A percentile compares a stretch with the other conserved stretches of the same genome.
These are phyloP conservation scores for Athrips mouffetella DNA, from an alignment of 2,888 invertebrate species.

Conservation along the genomic window DNA sequence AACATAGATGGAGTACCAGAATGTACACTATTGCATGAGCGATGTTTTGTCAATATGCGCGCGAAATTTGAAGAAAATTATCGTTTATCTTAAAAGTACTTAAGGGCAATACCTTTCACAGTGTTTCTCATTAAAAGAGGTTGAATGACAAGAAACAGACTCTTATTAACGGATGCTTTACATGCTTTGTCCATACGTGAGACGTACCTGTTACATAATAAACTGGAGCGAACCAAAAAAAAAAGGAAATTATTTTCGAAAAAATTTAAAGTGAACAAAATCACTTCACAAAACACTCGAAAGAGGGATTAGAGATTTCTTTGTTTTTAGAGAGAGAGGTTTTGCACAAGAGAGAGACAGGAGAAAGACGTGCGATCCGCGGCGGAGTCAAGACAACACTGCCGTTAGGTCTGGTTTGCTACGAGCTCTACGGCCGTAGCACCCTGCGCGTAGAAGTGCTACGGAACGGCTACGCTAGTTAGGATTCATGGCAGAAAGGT, in stretches of 20 bases:
- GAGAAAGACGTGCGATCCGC: constrained; percentile 29
- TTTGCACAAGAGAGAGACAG: constrained; percentile 21
- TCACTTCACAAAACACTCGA: constrained; percentile 8
- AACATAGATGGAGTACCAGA: too few relatives aligned
- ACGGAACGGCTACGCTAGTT: background rate
- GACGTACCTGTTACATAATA: constrained; percentile 39
- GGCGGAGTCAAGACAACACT: constrained; percentile 22
- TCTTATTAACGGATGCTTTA: background rate
- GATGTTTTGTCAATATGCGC: background rate
- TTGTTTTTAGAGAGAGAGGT: constrained; percentile 12
- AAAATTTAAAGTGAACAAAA: constrained; percentile 17
- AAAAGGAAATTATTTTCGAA: constrained; percentile 15
- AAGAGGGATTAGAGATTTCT: background rate
- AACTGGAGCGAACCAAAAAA: constrained; percentile 20
- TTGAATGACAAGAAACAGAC: constrained; percentile 5
- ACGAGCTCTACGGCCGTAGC: constrained; percentile 25
- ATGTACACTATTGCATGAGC: too few relatives aligned
- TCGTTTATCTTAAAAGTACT: constrained; percentile 1
- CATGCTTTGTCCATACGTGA: constrained; percentile 18
- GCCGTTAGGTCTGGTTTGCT: constrained; percentile 22
- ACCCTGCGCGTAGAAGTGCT: constrained; percentile 29
- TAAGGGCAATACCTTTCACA: constrained; percentile 3
- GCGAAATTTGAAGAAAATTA: background rate
- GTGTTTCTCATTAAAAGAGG: background rate
- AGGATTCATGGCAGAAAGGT: background rate